Conservation (phyloP, 2,888 invertebrate species). For the Philaethria dido region DNA sequence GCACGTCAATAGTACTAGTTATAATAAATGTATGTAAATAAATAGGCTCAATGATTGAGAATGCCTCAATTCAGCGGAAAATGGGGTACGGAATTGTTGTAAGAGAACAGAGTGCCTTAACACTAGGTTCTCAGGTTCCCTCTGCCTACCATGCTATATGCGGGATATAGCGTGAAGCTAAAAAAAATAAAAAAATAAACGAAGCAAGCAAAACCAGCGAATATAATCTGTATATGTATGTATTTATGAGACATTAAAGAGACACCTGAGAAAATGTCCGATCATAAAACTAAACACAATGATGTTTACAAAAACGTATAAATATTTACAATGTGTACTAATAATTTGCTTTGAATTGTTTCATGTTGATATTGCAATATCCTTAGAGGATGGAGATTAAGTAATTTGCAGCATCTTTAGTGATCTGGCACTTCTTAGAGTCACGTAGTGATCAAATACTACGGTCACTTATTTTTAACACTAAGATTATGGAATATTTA, state of each 20-base stretch:
- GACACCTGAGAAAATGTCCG: conserved; percentile 12
- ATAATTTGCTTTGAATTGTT: conserved; percentile 1
- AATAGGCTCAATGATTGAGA: too few species aligned
- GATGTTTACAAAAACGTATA: conserved; percentile 13
- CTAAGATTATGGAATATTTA: too few species aligned
- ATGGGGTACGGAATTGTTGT: too few species aligned
- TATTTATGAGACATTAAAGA: background rate
- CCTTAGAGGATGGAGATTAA: background rate
- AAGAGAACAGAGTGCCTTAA: too few species aligned
- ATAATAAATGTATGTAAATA: too few species aligned
- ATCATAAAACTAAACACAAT: conserved; percentile 19
- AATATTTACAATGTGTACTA: conserved; percentile 8
- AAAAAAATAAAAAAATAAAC: too few species aligned
- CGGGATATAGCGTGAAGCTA: too few species aligned
- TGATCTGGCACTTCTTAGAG: background rate
- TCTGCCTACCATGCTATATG: too few species aligned
- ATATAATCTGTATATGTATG: background rate
- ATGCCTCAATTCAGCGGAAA: too few species aligned
- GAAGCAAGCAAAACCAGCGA: too few species aligned
- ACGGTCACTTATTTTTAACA: background rate
- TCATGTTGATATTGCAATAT: background rate
- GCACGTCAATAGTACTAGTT: too few species aligned
- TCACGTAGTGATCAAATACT: background rate
- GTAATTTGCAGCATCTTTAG: background rate
- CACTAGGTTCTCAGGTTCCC: too few species aligned